Percentiles rank a stretch among this genome's conserved stretches.
Conservation (phyloP, 2,888 invertebrate species). For the Amaurobius ferox region DNA sequence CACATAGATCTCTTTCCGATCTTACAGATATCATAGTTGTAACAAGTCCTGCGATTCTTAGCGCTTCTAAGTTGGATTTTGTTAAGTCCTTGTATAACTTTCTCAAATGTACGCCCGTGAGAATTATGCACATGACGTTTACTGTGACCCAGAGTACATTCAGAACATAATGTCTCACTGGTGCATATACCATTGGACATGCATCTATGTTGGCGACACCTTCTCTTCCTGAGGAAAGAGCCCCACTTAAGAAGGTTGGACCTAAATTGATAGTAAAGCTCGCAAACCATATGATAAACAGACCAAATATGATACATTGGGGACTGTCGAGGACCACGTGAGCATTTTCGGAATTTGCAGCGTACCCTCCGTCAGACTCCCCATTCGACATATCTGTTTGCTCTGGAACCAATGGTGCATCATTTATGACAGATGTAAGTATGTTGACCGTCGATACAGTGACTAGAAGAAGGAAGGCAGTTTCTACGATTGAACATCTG, state of each 20-base stretch:
- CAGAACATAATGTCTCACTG: slow-evolving; percentile 91
- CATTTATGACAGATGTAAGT: slow-evolving; percentile 89
- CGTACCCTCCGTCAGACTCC: slow-evolving; percentile 31
- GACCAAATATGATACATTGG: slow-evolving; percentile 92
- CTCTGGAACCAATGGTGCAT: slow-evolving; percentile 87
- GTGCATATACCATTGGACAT: slow-evolving; percentile 90
- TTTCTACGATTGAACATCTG: slow-evolving; percentile 92
- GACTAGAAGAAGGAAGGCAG: slow-evolving; percentile 90
- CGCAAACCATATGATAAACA: slow-evolving; percentile 95
- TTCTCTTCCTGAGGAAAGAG: slow-evolving; percentile 86
- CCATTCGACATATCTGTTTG: slow-evolving; percentile 74
- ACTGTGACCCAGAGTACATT: slow-evolving; percentile 93
- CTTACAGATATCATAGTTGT: slow-evolving; percentile 87
- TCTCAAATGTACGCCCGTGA: slow-evolving; percentile 89
- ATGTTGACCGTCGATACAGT: slow-evolving; percentile 94
- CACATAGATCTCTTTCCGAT: slow-evolving; percentile 71
- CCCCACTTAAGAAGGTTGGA: slow-evolving; percentile 90
- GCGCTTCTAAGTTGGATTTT: slow-evolving; percentile 89
- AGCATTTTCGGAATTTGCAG: slow-evolving; percentile 48
- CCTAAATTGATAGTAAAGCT: slow-evolving; percentile 93
- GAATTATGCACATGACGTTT: slow-evolving; percentile 88
- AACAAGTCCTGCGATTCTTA: slow-evolving; percentile 87
- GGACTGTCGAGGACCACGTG: slow-evolving; percentile 83
- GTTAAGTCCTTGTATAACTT: slow-evolving; percentile 84
- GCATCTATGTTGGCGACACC: slow-evolving; percentile 84